These are phyloP conservation scores for Euplagia quadripunctaria DNA, from an alignment of 2,888 invertebrate species.

Conservation along the genomic window DNA sequence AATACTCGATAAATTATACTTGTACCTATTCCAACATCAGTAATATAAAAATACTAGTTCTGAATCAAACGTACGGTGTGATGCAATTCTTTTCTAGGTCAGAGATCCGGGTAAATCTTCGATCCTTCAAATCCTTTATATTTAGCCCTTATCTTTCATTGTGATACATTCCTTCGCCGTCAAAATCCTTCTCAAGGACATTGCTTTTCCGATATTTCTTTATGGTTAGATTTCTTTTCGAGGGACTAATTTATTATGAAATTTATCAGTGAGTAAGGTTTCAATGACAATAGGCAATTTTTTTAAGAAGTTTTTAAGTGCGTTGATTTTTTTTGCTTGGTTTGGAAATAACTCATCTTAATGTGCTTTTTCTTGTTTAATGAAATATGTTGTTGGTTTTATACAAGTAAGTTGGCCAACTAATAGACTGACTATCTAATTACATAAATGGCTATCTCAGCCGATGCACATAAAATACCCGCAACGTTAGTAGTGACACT, in stretches of 20 bases:
- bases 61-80: constrained; percentile 29
- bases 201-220: constrained; percentile 26
- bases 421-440: too few species aligned
- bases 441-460: too few species aligned
- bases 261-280: background rate
- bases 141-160: constrained; percentile 46
- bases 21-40: background rate
- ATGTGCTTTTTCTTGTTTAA: too few species aligned
- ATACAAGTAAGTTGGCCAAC: too few species aligned
- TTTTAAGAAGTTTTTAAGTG: background rate
- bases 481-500: too few species aligned
- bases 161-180: constrained; percentile 42
- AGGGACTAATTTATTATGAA: background rate
- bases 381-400: too few species aligned
- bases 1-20: background rate
- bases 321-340: background rate
- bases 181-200: constrained; percentile 43
- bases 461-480: too few species aligned
- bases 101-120: constrained; percentile 44
- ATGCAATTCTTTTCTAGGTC: constrained; percentile 46
- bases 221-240: constrained; percentile 7
- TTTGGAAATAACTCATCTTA: too few species aligned
- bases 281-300: background rate
- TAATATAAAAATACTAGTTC: constrained; percentile 15
- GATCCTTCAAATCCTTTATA: constrained; percentile 44